These are phyloP conservation scores for Ophion obscuratus DNA, from an alignment of 2,888 invertebrate genomes.

Conservation along the genomic window DNA sequence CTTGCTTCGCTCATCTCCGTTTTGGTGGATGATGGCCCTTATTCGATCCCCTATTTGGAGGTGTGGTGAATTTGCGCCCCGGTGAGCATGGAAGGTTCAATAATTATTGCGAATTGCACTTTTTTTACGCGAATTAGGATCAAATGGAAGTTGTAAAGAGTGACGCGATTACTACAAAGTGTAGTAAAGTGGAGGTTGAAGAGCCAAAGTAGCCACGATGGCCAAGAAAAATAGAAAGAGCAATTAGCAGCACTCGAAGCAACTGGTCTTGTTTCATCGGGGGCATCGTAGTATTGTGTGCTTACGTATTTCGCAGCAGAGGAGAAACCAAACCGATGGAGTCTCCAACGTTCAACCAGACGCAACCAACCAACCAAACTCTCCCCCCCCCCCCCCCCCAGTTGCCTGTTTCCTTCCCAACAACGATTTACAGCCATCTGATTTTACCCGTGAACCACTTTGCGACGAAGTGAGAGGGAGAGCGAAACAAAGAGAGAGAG, in stretches of 20 bases:
- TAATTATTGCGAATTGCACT: not conserved
- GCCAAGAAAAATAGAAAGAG: slow-evolving; percentile 32
- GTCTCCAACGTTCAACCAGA: slow-evolving; percentile 55
- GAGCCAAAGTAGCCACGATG: not conserved
- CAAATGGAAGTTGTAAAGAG: not conserved
- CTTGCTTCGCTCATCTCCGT: too few species aligned
- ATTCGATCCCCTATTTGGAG: too few species aligned
- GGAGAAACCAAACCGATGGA: slow-evolving; percentile 29
- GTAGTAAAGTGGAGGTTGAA: not conserved
- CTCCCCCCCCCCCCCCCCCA: slow-evolving; percentile 62
- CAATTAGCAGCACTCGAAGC: slow-evolving; percentile 43
- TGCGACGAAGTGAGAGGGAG: slow-evolving; percentile 35
- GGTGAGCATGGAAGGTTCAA: not conserved
- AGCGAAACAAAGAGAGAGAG: slow-evolving; percentile 16
- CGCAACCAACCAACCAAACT: slow-evolving; percentile 27
- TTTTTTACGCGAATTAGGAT: not conserved
- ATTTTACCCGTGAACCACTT: slow-evolving; percentile 72
- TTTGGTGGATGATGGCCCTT: too few species aligned
- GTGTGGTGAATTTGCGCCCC: not conserved
- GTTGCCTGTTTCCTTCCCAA: slow-evolving; percentile 69
- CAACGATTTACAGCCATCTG: slow-evolving; percentile 81
- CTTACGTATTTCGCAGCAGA: slow-evolving; percentile 37
- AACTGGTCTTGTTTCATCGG: slow-evolving; percentile 72
- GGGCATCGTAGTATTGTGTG: slow-evolving; percentile 40
- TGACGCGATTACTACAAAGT: not conserved